These are phyloP conservation scores for Myiozetetes cayanensis DNA, from an alignment of 2,113 vertebrate species.

Conservation along the genomic window DNA sequence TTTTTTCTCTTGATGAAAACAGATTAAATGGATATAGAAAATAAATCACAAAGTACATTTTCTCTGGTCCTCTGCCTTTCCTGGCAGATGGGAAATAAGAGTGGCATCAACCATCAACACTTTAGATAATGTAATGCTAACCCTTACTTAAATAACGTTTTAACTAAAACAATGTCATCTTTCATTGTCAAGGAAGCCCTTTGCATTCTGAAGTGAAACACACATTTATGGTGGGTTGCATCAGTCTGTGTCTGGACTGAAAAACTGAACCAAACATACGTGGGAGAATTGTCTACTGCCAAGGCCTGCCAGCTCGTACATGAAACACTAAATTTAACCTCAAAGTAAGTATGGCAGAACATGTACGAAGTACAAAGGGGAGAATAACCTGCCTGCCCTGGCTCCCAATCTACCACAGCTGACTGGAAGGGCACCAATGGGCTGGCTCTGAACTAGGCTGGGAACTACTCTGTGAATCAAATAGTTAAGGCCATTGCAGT, in stretches of 20 bases:
- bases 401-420: background rate
- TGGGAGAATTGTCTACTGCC: background rate
- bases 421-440: rapidly evolving
- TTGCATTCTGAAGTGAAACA: background rate
- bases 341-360: background rate
- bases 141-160: background rate
- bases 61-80: background rate
- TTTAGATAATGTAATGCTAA: background rate
- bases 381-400: too few relatives aligned
- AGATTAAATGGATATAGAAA: background rate
- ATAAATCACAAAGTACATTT: background rate
- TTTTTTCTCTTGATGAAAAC: background rate
- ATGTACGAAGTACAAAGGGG: rapidly evolving
- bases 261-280: background rate
- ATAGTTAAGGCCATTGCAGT: background rate
- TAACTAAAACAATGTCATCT: background rate
- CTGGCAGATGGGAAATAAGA: background rate
- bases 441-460: rapidly evolving
- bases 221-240: background rate
- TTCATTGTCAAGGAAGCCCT: background rate
- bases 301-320: background rate
- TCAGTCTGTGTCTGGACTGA: background rate
- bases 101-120: background rate
- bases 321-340: background rate
- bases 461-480: background rate